phyloP scores from a whole-genome alignment of 2,113 vertebrate species.

The Pogonocichla stellata region DNA sequence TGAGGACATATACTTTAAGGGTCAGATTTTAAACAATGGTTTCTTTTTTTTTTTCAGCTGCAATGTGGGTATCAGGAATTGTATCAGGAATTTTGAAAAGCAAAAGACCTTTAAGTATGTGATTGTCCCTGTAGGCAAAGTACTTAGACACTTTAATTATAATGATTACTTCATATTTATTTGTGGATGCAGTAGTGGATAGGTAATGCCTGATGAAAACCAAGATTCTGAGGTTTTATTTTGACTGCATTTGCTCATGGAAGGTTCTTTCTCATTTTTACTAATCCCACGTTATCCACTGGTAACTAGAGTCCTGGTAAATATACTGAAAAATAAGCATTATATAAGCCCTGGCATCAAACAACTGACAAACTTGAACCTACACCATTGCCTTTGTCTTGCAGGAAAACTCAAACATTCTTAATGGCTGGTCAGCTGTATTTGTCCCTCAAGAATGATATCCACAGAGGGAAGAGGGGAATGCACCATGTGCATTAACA shows the following conservation, averaged over 20 bases:
- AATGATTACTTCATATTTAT: neutral
- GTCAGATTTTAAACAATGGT: neutral
- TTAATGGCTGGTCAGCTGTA: neutral
- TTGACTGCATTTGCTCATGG: neutral
- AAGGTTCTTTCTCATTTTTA: neutral
- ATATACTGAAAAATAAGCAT: neutral
- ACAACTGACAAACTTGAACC: neutral
- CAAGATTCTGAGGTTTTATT: neutral
- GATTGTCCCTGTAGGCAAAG: neutral
- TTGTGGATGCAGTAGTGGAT: neutral
- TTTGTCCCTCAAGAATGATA: neutral
- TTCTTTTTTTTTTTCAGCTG: neutral
- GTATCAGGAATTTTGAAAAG: neutral
- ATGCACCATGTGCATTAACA: accelerated
- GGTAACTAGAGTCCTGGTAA: neutral
- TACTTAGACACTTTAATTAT: constrained; percentile 27
- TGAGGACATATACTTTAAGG: neutral
- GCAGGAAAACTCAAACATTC: neutral
- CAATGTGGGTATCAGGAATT: neutral
- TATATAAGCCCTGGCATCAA: neutral
- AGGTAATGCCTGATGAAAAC: neutral
- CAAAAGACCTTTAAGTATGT: neutral
- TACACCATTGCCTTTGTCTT: neutral
- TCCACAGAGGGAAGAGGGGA: neutral
- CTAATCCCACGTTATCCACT: accelerated